Evolutionary conservation across 1,140 invertebrate genomes (phyloP).

Genomic region (Hirudo medicinalis): DNA sequence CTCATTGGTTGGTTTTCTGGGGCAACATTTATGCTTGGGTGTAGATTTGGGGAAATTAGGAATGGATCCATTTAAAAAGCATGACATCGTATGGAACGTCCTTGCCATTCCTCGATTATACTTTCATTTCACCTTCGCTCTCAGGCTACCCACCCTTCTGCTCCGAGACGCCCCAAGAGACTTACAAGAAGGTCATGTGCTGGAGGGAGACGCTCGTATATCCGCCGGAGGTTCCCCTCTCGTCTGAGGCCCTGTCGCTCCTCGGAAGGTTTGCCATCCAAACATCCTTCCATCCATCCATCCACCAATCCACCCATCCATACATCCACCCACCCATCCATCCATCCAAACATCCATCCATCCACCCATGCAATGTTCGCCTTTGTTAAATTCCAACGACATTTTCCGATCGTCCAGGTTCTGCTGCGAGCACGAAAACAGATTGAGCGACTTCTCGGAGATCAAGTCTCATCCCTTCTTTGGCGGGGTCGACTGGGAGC

Average conservation of each 20-base stretch:
- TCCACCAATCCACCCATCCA: not conserved
- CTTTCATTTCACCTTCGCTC: constrained; percentile 24
- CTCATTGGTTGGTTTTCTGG: constrained; percentile 61
- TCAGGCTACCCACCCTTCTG: constrained; percentile 94
- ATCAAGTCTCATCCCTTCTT: constrained; percentile 73
- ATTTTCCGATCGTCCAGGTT: constrained; percentile 47
- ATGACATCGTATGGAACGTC: too few relatives aligned
- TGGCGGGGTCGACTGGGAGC: constrained; percentile 81
- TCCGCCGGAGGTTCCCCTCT: constrained; percentile 96
- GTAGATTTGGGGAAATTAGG: too few relatives aligned
- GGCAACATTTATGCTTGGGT: too few relatives aligned
- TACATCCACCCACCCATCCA: too few relatives aligned
- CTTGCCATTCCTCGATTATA: not conserved
- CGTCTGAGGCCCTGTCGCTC: constrained; percentile 55
- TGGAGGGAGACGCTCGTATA: constrained; percentile 95
- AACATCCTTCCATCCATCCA: too few relatives aligned
- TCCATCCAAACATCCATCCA: too few relatives aligned
- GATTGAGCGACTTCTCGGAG: constrained; percentile 60
- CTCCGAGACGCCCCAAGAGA: constrained; percentile 97
- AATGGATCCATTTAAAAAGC: too few relatives aligned
- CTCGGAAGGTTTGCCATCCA: constrained; percentile 37
- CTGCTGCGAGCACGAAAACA: constrained; percentile 83
- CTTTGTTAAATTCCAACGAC: too few relatives aligned
- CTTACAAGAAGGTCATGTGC: constrained; percentile 98
- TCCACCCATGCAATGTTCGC: too few relatives aligned